These are phyloP conservation scores for Triplophysa rosa DNA, from an alignment of 2,113 vertebrate genomes.

Conservation along the genomic window DNA sequence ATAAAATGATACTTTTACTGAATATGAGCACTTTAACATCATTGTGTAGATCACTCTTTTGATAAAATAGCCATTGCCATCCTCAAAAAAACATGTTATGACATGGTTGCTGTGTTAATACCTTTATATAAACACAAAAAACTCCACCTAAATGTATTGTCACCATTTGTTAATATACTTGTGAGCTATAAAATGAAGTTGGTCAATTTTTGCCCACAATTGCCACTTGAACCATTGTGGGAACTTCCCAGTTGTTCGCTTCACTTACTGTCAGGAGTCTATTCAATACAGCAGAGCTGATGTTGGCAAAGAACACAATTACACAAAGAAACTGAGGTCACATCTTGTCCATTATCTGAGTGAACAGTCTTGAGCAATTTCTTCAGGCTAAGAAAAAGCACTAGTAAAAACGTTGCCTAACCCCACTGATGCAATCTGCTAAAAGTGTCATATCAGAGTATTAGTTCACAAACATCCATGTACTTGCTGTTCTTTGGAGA, in stretches of 20 bases:
- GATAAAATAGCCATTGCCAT: too few relatives aligned
- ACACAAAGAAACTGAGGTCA: conserved; percentile 45
- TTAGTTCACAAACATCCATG: background rate
- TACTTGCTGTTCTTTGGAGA: background rate
- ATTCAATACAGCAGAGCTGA: conserved; percentile 28
- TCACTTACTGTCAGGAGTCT: conserved; percentile 11
- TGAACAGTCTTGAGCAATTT: conserved; percentile 36
- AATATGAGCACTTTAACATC: too few relatives aligned
- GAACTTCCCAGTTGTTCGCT: conserved; percentile 25
- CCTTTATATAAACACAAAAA: background rate
- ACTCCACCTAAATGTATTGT: conserved; percentile 8
- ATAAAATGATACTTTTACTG: too few relatives aligned
- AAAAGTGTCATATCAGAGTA: conserved; percentile 36
- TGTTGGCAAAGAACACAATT: conserved; percentile 42
- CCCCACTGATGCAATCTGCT: conserved; percentile 39
- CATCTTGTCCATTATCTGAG: conserved; percentile 30
- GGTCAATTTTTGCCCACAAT: background rate
- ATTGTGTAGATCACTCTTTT: too few relatives aligned
- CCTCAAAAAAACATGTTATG: background rate
- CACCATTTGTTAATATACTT: conserved; percentile 29
- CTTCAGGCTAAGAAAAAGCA: conserved; percentile 12
- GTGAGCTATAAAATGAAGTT: conserved; percentile 4
- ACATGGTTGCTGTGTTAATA: too few relatives aligned
- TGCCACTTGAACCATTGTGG: conserved; percentile 1
- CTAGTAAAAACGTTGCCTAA: background rate